Base-by-base conservation (phyloP, 2,113 vertebrate genomes). In the Chloropsis cyanopogon region DNA sequence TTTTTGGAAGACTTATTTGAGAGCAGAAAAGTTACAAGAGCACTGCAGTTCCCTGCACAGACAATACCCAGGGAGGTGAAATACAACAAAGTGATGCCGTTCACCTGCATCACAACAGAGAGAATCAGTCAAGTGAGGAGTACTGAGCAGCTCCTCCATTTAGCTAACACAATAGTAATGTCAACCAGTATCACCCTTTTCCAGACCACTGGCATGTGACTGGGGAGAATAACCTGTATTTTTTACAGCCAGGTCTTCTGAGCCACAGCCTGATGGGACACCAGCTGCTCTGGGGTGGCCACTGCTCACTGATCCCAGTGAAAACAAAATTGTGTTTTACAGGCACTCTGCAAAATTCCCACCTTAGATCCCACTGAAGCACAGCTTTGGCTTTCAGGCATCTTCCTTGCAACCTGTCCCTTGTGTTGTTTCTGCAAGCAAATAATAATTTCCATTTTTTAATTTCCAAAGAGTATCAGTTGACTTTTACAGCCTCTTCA, bases 201-300 rank as follows among this genome's bases (percentile, higher is more conserved):
- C 49, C n/a, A 46, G 18, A 52, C 20, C 33, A 10, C 17, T 18
- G 56, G 28, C 31, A 12, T 20, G 12, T 12, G 9, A 5, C 0
- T 82, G 47, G 50, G n/a, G 61, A 60, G 22, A 49, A 31, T 14
- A 79, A 49, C 19, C 37, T 65, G 37, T 22, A 4, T 19, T 85
- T 94, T 57, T 53, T n/a, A 14, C 44, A 90, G 44, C 9, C 31
- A 35, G 23, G 19, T 41, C 33, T 82, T 8, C 26, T 33, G 26
- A 95, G 75, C 33, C 56, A 39, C 24, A 28, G 42, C 35, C 37
- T 52, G 33, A 7, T 4, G 5, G 54, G 46, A 19, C 2, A 1
- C 28, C 31, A 49, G 35, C 52, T 65, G 35, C 57, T 20, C 46
- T 1, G 5, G 14, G 11, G 25, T 35, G 24, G 28, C 53, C 72